Evolutionary conservation across 2,113 vertebrate species (phyloP).

Genomic region (Mirounga angustirostris): DNA sequence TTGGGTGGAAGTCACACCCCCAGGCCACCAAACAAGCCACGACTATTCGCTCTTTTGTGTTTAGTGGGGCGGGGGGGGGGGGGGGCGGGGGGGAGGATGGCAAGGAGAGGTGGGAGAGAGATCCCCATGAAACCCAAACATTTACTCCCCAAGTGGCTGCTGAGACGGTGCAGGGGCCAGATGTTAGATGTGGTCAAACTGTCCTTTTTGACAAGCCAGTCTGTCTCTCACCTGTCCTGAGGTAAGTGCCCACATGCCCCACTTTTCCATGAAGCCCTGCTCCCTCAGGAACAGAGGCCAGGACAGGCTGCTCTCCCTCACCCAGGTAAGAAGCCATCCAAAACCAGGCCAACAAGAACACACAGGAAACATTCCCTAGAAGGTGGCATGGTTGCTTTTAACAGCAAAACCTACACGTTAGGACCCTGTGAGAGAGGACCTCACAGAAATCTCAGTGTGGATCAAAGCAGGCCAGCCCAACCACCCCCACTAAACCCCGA

Average conservation of each 20-base stretch:
- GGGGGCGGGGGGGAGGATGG: not conserved
- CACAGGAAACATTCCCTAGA: not conserved
- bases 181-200: slow-evolving; percentile 47
- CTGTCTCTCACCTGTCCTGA: slow-evolving; percentile 73
- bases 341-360: slow-evolving; percentile 2
- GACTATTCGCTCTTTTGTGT: slow-evolving; percentile 17
- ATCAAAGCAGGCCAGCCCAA: not conserved
- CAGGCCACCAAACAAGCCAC: not conserved
- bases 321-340: slow-evolving; percentile 1
- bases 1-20: slow-evolving; percentile 39
- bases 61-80: not conserved
- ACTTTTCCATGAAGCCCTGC: slow-evolving; percentile 30
- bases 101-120: not conserved
- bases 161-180: not conserved
- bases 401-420: not conserved
- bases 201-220: slow-evolving; percentile 17
- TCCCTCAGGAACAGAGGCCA: slow-evolving; percentile 51
- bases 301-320: not conserved
- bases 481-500: not conserved
- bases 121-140: not conserved
- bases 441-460: not conserved
- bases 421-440: not conserved
- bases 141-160: not conserved
- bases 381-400: not conserved
- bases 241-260: slow-evolving; percentile 62